Percentiles rank a stretch among this genome's conserved stretches.
These are phyloP conservation scores for Poeciliopsis paucimaculata DNA, from an alignment of 2,797 vertebrate species.

Conservation along the genomic window DNA sequence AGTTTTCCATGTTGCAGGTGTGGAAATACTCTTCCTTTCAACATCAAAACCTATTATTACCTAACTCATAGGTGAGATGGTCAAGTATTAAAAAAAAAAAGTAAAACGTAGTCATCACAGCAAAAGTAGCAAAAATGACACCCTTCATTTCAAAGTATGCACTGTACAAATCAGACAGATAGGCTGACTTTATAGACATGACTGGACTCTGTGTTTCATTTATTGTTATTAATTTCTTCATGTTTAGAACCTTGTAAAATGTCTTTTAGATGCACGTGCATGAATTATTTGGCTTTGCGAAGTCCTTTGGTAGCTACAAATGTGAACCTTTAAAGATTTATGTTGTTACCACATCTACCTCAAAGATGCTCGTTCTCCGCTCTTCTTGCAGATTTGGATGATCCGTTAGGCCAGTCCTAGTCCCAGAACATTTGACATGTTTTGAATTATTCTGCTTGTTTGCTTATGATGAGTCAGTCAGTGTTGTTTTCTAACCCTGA, in stretches of 20 bases:
- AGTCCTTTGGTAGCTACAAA: not conserved
- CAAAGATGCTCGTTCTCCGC: not conserved
- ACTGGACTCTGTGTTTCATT: not conserved
- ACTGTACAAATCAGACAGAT: not conserved
- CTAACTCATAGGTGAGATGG: not conserved
- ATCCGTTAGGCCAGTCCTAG: not conserved
- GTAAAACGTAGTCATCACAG: not conserved
- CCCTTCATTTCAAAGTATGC: not conserved
- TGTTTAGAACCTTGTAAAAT: not conserved
- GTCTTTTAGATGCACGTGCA: not conserved
- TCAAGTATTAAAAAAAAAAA: not conserved
- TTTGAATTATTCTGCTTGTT: not conserved
- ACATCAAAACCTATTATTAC: not conserved
- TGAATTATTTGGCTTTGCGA: not conserved
- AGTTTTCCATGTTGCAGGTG: not conserved
- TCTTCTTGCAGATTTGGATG: not conserved
- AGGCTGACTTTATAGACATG: not conserved
- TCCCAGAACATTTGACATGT: not conserved
- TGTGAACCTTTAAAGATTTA: not conserved
- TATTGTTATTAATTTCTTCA: not conserved
- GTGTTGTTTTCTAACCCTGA: not conserved
- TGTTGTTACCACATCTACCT: not conserved
- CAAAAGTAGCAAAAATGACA: not conserved
- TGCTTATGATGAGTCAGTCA: not conserved
- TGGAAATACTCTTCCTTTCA: not conserved